Evolutionary conservation across 2,797 vertebrate species (phyloP).

Genomic region (Manis crassicaudata): DNA sequence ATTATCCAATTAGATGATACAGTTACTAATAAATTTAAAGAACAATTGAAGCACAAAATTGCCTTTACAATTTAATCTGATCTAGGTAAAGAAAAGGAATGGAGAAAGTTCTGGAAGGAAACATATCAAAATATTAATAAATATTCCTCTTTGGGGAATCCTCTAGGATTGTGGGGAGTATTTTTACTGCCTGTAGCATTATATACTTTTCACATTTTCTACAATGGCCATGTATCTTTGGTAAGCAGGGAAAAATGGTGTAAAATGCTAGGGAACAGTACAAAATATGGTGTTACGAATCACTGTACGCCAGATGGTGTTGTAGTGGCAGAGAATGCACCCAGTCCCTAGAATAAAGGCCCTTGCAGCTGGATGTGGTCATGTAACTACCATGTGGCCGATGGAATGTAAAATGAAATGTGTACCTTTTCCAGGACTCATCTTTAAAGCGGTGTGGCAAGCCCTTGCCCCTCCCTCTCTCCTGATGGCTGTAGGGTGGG

Average conservation of each 20-base stretch:
- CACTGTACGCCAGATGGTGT: not conserved
- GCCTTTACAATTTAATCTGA: not conserved
- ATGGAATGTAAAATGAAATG: not conserved
- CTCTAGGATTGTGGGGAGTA: not conserved
- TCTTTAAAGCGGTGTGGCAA: not conserved
- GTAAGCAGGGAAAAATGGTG: not conserved
- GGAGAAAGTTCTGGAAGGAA: not conserved
- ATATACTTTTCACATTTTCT: not conserved
- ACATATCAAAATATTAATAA: not conserved
- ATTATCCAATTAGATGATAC: not conserved
- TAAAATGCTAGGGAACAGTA: not conserved
- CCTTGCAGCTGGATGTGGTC: not conserved
- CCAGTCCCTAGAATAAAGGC: not conserved
- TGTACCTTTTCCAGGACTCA: not conserved
- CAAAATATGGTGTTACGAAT: not conserved
- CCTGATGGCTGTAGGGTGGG: not conserved
- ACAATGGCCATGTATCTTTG: not conserved
- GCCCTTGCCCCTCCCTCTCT: not conserved
- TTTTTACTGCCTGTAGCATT: not conserved
- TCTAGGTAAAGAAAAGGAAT: not conserved
- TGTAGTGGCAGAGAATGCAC: not conserved
- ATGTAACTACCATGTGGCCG: not conserved
- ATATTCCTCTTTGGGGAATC: not conserved
- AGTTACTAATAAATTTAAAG: not conserved
- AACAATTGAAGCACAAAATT: not conserved